These are phyloP conservation scores for Cheirogaleus major DNA, from an alignment of 2,797 vertebrate genomes.

Conservation along the genomic window DNA sequence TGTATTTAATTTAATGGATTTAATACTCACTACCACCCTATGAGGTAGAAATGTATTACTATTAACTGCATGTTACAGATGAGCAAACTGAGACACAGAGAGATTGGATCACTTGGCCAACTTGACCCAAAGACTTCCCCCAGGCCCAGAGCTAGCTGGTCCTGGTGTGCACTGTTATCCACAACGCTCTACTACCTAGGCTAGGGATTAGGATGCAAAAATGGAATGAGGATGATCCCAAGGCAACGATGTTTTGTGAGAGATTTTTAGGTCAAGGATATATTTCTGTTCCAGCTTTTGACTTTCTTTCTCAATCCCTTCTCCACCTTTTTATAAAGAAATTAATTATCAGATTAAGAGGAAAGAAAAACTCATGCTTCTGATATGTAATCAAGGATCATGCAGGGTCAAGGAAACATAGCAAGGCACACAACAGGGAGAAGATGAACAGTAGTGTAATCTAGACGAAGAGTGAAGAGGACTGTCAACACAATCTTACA, in stretches of 20 bases:
- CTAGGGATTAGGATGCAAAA: background rate
- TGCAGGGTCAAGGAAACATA: background rate
- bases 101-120: background rate
- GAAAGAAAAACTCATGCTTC: background rate
- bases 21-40: background rate
- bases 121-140: background rate
- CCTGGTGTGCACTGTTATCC: rapidly evolving
- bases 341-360: background rate
- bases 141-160: rapidly evolving
- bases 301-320: background rate
- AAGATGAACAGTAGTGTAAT: background rate
- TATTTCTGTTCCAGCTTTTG: background rate
- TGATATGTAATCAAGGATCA: background rate
- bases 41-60: background rate
- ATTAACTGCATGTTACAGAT: background rate
- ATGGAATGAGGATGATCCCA: background rate
- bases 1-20: background rate
- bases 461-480: background rate
- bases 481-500: background rate
- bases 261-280: background rate
- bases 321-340: background rate
- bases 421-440: background rate
- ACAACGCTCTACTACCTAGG: background rate
- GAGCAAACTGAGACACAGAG: background rate
- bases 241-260: background rate